Evolutionary conservation across 1,140 invertebrate species (phyloP).

Genomic region (Pemphigus obesinymphae): DNA sequence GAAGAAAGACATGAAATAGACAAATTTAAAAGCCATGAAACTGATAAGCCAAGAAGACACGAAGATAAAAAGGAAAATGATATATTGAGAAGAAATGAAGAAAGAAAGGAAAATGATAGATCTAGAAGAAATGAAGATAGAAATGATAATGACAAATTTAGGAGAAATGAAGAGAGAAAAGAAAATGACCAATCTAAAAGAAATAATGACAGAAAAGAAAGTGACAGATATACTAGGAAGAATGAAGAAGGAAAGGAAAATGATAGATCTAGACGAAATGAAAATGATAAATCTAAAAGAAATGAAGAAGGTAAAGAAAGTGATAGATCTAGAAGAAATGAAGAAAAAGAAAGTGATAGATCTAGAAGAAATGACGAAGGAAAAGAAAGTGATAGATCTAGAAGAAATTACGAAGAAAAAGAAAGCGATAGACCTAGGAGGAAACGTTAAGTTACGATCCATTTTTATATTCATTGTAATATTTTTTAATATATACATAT

Average conservation of each 20-base stretch:
- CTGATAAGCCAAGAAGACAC: not conserved
- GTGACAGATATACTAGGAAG: not conserved
- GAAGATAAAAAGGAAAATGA: slow-evolving; percentile 5
- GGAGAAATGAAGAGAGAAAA: not conserved
- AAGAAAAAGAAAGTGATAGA: not conserved
- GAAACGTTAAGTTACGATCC: not conserved
- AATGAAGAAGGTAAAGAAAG: not conserved
- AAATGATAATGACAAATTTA: not conserved
- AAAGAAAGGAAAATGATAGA: not conserved
- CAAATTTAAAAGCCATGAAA: not conserved
- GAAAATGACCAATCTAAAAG: not conserved
- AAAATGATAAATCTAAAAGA: not conserved
- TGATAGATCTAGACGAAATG: not conserved
- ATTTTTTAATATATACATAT: not conserved
- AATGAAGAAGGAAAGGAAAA: not conserved
- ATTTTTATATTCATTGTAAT: not conserved
- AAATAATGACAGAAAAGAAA: slow-evolving; percentile 12
- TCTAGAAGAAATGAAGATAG: not conserved
- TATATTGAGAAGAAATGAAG: not conserved
- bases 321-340: not conserved
- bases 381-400: not conserved
- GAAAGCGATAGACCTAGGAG: not conserved
- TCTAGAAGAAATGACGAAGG: not conserved
- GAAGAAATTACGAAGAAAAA: not conserved
- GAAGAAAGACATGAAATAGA: not conserved